Evolutionary conservation across 2,113 vertebrate genomes (phyloP).

Genomic region (Pantherophis guttatus): DNA sequence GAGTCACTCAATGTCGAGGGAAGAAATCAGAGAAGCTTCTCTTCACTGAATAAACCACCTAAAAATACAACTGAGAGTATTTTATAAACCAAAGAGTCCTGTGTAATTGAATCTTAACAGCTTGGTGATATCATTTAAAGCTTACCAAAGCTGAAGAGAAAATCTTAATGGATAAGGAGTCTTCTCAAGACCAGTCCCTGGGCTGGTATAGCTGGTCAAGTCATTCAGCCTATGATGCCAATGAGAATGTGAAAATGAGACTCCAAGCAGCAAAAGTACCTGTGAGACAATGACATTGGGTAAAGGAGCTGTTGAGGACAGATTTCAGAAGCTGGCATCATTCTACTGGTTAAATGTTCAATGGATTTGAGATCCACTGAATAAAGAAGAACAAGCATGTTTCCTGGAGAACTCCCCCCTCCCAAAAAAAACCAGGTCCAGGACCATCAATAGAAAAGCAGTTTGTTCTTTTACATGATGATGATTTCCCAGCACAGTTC

Average conservation of each 20-base stretch:
- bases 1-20: background rate
- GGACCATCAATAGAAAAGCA: conserved; percentile 4
- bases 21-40: background rate
- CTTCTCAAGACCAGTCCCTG: background rate
- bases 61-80: background rate
- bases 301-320: background rate
- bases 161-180: background rate
- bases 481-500: conserved; percentile 22
- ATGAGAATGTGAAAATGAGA: background rate
- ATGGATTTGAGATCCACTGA: background rate
- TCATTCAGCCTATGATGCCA: background rate
- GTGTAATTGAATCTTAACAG: background rate
- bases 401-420: background rate
- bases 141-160: background rate
- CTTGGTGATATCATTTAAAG: background rate
- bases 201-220: background rate
- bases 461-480: background rate
- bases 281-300: background rate
- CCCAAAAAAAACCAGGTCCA: background rate
- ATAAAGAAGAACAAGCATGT: background rate
- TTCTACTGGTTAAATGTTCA: background rate
- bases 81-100: background rate
- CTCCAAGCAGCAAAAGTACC: conserved; percentile 4
- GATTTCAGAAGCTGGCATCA: background rate
- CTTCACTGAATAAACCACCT: background rate